phyloP scores from a whole-genome alignment of 2,797 vertebrate species.

The Basileuterus tristriatus region DNA sequence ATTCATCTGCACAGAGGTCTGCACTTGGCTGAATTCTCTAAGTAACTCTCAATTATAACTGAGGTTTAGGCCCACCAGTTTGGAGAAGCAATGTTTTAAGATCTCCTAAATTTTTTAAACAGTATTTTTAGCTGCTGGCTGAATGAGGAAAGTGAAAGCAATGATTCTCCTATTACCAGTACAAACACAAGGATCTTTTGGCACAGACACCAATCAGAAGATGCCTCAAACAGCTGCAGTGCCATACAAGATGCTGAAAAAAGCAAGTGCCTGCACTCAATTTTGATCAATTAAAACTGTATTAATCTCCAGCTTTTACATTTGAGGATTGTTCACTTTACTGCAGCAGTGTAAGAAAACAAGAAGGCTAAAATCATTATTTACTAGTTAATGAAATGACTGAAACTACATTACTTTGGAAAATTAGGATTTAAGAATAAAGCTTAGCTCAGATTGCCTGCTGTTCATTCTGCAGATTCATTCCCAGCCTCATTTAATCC shows the following conservation, averaged over 20 bases:
- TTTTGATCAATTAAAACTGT: constrained; percentile 63
- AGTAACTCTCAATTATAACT: background rate
- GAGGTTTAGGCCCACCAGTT: background rate
- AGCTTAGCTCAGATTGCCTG: background rate
- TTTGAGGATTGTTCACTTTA: constrained; percentile 44
- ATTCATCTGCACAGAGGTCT: background rate
- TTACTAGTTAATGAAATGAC: constrained; percentile 31
- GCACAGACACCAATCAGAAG: constrained; percentile 46
- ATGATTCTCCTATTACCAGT: constrained; percentile 58
- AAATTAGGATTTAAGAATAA: background rate
- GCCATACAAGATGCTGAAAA: constrained; percentile 56
- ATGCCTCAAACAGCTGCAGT: constrained; percentile 53
- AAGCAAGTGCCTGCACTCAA: constrained; percentile 48
- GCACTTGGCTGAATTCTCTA: background rate
- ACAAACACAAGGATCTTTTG: constrained; percentile 49
- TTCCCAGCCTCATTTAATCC: background rate
- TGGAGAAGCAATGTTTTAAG: background rate
- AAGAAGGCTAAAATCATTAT: constrained; percentile 38
- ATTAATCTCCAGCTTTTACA: constrained; percentile 53
- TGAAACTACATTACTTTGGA: constrained; percentile 1
- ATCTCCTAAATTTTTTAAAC: constrained; percentile 34
- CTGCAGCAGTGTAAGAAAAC: constrained; percentile 19
- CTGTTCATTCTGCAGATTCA: background rate
- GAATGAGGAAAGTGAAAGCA: constrained; percentile 46
- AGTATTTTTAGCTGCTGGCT: constrained; percentile 33